Conservation (phyloP, 1,140 invertebrate genomes). For the Pseudobourletiella spinata region DNA sequence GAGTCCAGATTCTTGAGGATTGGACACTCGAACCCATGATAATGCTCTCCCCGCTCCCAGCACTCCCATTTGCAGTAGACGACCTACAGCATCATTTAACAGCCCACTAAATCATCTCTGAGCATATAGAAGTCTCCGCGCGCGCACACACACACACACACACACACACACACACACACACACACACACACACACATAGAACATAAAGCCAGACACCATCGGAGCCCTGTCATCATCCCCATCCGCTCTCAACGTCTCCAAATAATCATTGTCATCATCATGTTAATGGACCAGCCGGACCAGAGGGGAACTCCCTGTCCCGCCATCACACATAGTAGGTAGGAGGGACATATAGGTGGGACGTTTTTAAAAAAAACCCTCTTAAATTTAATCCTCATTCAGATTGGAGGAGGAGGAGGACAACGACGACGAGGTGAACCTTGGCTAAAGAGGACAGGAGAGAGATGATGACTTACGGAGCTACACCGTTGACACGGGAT, state of each 20-base stretch:
- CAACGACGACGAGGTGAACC: no score
- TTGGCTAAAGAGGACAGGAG: no score
- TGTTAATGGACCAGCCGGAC: no score
- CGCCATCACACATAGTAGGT: no score
- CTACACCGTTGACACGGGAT: slow-evolving; percentile 48
- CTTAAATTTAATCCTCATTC: no score
- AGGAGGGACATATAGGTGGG: no score
- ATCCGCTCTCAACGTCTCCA: not conserved
- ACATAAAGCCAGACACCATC: not conserved
- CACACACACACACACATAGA: no score
- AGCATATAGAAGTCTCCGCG: no score
- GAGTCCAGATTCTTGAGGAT: slow-evolving; percentile 44
- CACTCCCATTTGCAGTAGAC: slow-evolving; percentile 47
- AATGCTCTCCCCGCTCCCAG: slow-evolving; percentile 41
- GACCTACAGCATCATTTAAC: slow-evolving; percentile 40
- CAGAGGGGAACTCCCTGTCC: no score
- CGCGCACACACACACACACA: not conserved
- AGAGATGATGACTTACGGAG: slow-evolving; percentile 43
- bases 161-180: not conserved
- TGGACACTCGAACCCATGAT: slow-evolving; percentile 49
- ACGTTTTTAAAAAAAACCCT: no score
- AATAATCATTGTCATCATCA: not conserved
- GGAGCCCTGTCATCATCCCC: not conserved
- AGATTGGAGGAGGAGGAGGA: no score
- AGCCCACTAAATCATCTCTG: slow-evolving; percentile 12